Evolutionary conservation across 2,797 vertebrate genomes (phyloP).

Genomic region (Centroberyx gerrardi): DNA sequence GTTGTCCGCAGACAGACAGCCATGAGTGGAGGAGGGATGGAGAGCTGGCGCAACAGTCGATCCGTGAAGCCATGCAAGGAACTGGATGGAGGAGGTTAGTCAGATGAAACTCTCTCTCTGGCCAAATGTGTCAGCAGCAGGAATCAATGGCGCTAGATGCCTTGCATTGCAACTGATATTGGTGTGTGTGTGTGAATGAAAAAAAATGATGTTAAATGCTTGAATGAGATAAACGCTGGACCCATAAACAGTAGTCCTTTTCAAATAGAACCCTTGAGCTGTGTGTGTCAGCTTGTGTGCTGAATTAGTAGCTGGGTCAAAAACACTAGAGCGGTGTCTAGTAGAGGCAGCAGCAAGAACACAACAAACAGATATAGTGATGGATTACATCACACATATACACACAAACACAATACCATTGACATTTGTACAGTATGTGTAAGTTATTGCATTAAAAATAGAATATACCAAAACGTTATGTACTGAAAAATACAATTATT

Average conservation of each 20-base stretch:
- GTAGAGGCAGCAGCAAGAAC: constrained; percentile 38
- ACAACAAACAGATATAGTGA: constrained; percentile 74
- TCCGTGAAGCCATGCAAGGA: constrained; percentile 73
- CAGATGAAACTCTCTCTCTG: constrained; percentile 39
- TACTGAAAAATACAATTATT: neutral
- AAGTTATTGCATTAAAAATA: constrained; percentile 13
- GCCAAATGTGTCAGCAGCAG: constrained; percentile 33
- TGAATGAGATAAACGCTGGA: constrained; percentile 31
- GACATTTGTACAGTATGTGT: constrained; percentile 50
- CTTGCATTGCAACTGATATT: constrained; percentile 28
- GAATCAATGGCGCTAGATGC: constrained; percentile 32
- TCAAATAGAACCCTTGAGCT: neutral
- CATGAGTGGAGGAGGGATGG: constrained; percentile 58
- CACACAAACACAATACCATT: constrained; percentile 68
- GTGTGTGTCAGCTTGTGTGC: constrained; percentile 2
- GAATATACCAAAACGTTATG: neutral
- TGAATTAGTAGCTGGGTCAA: neutral
- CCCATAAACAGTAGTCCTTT: constrained; percentile 7
- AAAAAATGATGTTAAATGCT: constrained; percentile 12
- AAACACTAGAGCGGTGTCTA: constrained; percentile 22
- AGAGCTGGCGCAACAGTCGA: constrained; percentile 43
- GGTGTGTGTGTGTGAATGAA: constrained; percentile 13
- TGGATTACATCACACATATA: constrained; percentile 79
- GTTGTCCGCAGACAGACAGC: constrained; percentile 59
- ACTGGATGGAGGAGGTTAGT: constrained; percentile 54